These are phyloP conservation scores for Cacatua alba DNA, from an alignment of 2,113 vertebrate genomes.

Conservation along the genomic window DNA sequence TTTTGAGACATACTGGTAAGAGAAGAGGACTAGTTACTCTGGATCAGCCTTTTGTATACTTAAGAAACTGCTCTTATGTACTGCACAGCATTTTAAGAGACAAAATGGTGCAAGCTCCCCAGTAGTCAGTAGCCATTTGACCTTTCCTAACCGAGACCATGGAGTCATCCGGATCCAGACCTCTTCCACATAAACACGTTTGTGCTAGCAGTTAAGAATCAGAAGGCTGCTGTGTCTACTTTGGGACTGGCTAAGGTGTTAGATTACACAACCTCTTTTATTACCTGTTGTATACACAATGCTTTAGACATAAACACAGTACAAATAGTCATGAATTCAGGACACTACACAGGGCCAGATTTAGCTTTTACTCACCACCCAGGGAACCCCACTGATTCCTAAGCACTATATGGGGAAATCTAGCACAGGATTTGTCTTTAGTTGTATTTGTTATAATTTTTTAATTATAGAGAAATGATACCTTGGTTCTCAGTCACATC, in stretches of 20 bases:
- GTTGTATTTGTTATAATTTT: background rate
- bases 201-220: background rate
- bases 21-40: slow-evolving; percentile 25
- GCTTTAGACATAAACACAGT: background rate
- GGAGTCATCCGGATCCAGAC: background rate
- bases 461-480: background rate
- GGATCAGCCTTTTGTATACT: background rate
- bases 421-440: background rate
- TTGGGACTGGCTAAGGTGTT: slow-evolving; percentile 41
- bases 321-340: background rate
- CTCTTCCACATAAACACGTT: background rate
- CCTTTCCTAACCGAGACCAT: slow-evolving; percentile 16
- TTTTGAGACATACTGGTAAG: background rate
- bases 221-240: slow-evolving; percentile 39
- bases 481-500: slow-evolving; percentile 12
- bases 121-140: background rate
- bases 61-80: background rate
- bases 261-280: slow-evolving; percentile 32
- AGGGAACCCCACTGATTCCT: slow-evolving; percentile 6
- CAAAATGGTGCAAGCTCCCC: slow-evolving; percentile 30
- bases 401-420: background rate
- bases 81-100: slow-evolving; percentile 27
- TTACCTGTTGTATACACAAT: background rate
- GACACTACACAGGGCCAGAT: background rate
- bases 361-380: background rate